Evolutionary conservation across 2,113 vertebrate genomes (phyloP).

Genomic region (Phocoena phocoena): DNA sequence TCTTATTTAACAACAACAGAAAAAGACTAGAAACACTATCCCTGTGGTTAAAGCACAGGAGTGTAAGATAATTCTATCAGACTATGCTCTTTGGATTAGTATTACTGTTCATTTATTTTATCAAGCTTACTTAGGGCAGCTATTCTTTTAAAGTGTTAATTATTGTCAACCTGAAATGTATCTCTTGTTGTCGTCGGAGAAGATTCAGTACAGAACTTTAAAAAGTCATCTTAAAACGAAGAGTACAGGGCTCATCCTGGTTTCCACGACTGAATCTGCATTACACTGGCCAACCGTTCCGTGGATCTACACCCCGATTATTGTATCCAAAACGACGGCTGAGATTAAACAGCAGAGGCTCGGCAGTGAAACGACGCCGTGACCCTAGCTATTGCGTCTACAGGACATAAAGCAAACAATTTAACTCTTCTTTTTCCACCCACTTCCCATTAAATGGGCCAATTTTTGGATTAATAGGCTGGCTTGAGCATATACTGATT

Average conservation of each 20-base stretch:
- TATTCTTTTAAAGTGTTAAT: background rate
- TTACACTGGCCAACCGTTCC: rapidly evolving
- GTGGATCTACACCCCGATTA: rapidly evolving
- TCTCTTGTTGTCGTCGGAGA: background rate
- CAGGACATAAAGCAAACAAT: background rate
- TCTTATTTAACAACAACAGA: background rate
- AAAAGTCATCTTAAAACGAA: background rate
- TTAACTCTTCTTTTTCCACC: background rate
- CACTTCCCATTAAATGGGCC: background rate
- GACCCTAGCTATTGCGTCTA: background rate
- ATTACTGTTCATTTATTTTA: too few species aligned
- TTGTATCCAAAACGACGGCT: background rate
- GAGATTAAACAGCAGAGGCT: background rate
- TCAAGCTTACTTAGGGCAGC: background rate
- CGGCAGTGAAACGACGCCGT: background rate
- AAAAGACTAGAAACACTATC: too few species aligned
- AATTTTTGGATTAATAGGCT: too few species aligned
- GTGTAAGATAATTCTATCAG: background rate
- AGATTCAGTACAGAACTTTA: background rate
- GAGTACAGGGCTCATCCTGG: background rate
- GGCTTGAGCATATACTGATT: background rate
- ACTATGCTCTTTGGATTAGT: background rate
- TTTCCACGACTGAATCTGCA: too few species aligned
- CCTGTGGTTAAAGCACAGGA: background rate
- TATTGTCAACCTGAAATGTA: background rate